Base-by-base conservation (phyloP, 2,888 invertebrate genomes). In the Lumbricus terrestris region DNA sequence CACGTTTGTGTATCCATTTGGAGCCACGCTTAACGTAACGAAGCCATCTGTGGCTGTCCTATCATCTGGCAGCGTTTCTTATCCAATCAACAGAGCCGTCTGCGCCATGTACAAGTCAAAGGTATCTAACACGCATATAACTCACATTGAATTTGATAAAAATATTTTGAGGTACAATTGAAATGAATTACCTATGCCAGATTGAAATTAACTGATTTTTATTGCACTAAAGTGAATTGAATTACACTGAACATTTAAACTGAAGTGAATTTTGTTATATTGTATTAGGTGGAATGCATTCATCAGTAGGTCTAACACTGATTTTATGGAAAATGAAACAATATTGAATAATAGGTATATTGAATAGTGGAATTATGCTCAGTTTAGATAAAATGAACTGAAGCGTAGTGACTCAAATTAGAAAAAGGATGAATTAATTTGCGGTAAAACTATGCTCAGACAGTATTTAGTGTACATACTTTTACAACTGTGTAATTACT, bases 1-100 rank as follows among this genome's bases (percentile, higher is more conserved):
- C 33, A 96, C 97, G 93, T 97, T 98, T 95, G 96, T 99, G 89
- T 99, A 98, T 95, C 98, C 99, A 0, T 98, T 97, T 95, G 99
- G 99, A 29, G 98, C 98, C 83, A 98, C 99, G 0, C 95, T 99
- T 92, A 98, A 97, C 93, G 98, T 99, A 5, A 97, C 97, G 92
- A 97, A 97, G 94, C 98, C 98, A 0, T 97, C 98, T 0, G 96
- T 97, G 33, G 97, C 98, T 37, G 96, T 98, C 16, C 95, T 99
- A 92, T 98, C 98, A 15, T 98, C 98, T 93, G 99, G 99, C 82
- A 97, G 97, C 91, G 97, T 98, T 0, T 97, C 98, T 90, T 98
- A 98, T 95, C 99, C 99, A 0, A 97, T 98, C 35, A 98, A 98
- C 95, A 96, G 99, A 92, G 98, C 99, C 0, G 97, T 96, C 34